Percentiles rank a stretch among this genome's conserved stretches.
Evolutionary conservation across 92 coral and sea anemone species (phyloP).

Genomic region (Meandrina meandrites): DNA sequence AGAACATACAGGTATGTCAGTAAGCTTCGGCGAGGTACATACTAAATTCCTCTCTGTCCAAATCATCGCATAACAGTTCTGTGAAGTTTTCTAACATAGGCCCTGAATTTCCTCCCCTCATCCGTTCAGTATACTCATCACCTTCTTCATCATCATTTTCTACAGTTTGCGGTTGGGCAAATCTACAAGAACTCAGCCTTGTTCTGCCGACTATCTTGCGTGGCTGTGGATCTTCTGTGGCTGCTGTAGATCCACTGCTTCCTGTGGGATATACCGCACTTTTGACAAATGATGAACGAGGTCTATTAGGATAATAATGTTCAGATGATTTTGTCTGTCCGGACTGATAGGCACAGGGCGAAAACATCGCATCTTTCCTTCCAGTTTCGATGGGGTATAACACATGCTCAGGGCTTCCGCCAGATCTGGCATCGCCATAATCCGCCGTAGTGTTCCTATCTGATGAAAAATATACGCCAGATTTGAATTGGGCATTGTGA

Average conservation of each 20-base stretch:
- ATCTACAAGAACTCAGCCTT: conserved; percentile 72
- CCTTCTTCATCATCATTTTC: conserved; percentile 47
- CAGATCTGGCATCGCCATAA: neutral
- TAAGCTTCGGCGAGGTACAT: conserved; percentile 75
- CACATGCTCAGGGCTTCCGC: conserved; percentile 1
- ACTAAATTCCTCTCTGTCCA: conserved; percentile 93
- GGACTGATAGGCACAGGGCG: conserved; percentile 42
- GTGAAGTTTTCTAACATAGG: conserved; percentile 84
- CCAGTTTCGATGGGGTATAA: conserved; percentile 16
- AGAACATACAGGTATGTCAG: neutral
- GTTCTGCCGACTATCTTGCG: conserved; percentile 34
- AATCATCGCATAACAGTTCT: conserved; percentile 87
- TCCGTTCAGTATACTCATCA: conserved; percentile 4
- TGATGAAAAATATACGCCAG: neutral
- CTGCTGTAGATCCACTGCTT: conserved; percentile 2
- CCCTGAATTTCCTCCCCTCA: conserved; percentile 41
- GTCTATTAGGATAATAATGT: conserved; percentile 22
- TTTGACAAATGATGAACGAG: conserved; percentile 37
- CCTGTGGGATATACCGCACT: conserved; percentile 22
- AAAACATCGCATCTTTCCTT: conserved; percentile 12
- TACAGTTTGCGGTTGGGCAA: conserved; percentile 54
- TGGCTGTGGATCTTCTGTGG: conserved; percentile 24
- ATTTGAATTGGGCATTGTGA: conserved; percentile 13
- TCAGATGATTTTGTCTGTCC: conserved; percentile 22
- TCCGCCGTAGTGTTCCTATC: conserved; percentile 1